Evolutionary conservation across 2,888 invertebrate genomes (phyloP).

Genomic region (Chydorus sphaericus): DNA sequence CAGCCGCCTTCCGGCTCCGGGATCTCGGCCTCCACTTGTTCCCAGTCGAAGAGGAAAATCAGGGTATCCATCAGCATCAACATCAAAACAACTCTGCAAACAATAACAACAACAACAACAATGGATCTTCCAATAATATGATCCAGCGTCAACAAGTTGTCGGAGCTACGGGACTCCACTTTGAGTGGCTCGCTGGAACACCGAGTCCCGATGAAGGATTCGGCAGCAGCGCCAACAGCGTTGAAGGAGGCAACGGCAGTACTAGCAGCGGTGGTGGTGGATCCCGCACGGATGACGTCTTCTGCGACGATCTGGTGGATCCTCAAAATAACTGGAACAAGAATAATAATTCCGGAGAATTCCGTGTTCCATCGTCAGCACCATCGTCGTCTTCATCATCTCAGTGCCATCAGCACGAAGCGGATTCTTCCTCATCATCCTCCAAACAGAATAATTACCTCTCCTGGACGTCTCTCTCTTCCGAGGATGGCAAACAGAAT

Average conservation of each 20-base stretch:
- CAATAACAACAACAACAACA: not conserved
- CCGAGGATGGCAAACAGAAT: not conserved
- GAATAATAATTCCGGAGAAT: not conserved
- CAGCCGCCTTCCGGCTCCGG: constrained; percentile 10
- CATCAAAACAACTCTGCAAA: not conserved
- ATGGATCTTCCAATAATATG: not conserved
- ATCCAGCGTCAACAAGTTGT: not conserved
- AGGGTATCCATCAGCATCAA: not conserved
- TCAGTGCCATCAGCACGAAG: not conserved
- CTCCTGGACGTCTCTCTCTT: not conserved
- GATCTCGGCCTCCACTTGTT: constrained; percentile 11
- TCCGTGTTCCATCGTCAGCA: too few relatives aligned
- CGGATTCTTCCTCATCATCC: not conserved
- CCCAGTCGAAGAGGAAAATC: not conserved
- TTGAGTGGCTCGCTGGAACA: constrained; percentile 11
- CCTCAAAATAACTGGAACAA: not conserved
- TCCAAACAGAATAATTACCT: not conserved
- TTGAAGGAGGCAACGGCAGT: constrained; percentile 6
- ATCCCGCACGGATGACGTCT: constrained; percentile 4
- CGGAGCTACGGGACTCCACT: not conserved
- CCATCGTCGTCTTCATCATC: too few relatives aligned
- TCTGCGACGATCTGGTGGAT: constrained; percentile 5
- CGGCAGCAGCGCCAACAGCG: constrained; percentile 11
- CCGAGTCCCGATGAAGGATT: constrained; percentile 14
- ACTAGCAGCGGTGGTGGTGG: not conserved